Base-by-base conservation (phyloP, 2,113 vertebrate species). In the Herpetotheres cachinnans region DNA sequence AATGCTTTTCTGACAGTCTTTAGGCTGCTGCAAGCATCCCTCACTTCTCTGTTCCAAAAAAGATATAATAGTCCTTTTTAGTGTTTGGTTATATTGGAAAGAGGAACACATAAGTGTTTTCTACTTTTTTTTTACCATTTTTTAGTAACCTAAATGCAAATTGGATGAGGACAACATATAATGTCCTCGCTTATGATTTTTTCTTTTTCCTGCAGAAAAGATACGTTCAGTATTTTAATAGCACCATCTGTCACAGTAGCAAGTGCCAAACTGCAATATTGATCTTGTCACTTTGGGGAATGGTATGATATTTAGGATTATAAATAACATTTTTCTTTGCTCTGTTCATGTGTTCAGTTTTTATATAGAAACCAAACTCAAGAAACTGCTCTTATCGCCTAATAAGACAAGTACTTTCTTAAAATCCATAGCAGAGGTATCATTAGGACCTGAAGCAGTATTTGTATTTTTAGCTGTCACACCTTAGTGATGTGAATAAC, bases 271-370 rank as follows among this genome's bases (percentile, higher is more conserved):
- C 44, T 94, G 95, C 95, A 98, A 91, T 97, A 98, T 98, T 97
- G 98, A 98, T 98, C 96, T 97, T 98, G 97, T 98, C 98, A 98
- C 98, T 97, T 97, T 86, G 71, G 97, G 97, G 97, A 98, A 96
- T 93, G 70, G 93, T 93, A 89, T 97, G 98, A 93, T 98, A 98
- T 98, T 98, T 97, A 95, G 93, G 94, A 96, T 98, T 97, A 97
- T 95, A 97, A 97, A 95, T 97, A 98, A 97, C 93, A 54, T 97
- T 98, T 98, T 97, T 96, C 92, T 97, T 96, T 94, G 94, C 92
- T 88, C 86, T 56, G 71, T 89, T 95, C 90, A 38, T 29, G 13
- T 87, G 21, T 91, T 95, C 94, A 84, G 81, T 88, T 95, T 95
- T 72, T 80, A 78, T 73, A 62, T 84, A 81, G 86, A 67, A 87